Conservation (phyloP, 2,888 invertebrate genomes). For the Balanococcus diminutus region DNA sequence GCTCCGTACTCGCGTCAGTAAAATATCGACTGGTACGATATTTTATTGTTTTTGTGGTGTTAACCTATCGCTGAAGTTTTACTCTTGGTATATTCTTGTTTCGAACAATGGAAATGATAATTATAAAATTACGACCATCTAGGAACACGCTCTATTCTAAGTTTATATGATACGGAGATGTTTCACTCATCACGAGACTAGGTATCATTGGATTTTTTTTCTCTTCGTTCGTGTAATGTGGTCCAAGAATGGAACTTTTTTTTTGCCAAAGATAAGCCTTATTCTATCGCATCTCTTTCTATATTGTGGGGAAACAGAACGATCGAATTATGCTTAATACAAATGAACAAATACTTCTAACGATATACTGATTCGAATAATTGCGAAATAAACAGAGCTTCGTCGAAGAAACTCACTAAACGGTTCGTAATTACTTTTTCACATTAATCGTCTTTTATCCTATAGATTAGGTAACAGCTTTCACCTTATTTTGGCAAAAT, state of each 20-base stretch:
- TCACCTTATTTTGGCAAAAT: slow-evolving; percentile 34
- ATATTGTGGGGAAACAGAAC: background rate
- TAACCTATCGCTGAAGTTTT: background rate
- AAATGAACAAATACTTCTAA: background rate
- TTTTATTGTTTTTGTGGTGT: slow-evolving; percentile 19
- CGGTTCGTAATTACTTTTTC: slow-evolving; percentile 42
- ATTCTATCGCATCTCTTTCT: no score
- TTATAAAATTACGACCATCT: slow-evolving; percentile 5
- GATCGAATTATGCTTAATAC: slow-evolving; percentile 14
- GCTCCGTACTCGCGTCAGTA: background rate
- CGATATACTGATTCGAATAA: background rate
- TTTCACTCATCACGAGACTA: background rate
- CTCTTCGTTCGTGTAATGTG: background rate
- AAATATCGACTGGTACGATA: slow-evolving; percentile 1
- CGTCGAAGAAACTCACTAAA: slow-evolving; percentile 32
- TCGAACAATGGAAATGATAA: slow-evolving; percentile 19
- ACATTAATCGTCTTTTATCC: slow-evolving; percentile 34
- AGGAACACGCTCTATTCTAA: background rate
- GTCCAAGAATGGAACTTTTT: background rate
- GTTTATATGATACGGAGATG: background rate
- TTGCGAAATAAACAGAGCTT: slow-evolving; percentile 20
- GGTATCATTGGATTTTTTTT: background rate
- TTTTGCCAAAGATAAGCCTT: background rate
- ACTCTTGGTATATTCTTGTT: background rate
- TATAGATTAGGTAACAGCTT: slow-evolving; percentile 39